phyloP scores from a whole-genome alignment of 2,888 invertebrate genomes.

The Nezara viridula region DNA sequence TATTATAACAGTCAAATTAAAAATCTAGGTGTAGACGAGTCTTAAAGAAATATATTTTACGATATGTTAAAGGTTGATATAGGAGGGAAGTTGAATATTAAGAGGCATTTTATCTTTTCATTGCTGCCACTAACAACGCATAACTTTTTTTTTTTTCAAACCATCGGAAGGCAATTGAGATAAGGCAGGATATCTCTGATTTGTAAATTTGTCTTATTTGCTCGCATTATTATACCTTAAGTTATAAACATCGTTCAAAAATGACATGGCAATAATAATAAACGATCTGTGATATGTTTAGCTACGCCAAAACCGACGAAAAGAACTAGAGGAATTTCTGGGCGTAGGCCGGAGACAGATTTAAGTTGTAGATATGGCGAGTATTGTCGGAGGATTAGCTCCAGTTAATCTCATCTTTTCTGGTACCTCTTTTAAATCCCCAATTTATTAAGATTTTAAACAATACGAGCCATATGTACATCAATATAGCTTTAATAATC shows the following conservation, averaged over 20 bases:
- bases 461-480: neutral
- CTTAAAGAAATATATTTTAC: neutral
- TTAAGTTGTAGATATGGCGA: neutral
- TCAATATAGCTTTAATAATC: neutral
- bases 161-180: neutral
- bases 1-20: too few species aligned
- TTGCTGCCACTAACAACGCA: neutral
- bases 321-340: neutral
- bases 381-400: neutral
- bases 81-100: neutral
- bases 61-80: neutral
- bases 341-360: constrained; percentile 25
- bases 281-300: neutral
- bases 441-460: neutral
- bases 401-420: neutral
- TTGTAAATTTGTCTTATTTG: neutral
- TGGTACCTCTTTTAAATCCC: neutral
- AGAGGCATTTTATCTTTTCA: neutral
- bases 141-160: neutral
- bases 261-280: neutral
- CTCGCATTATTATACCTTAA: neutral
- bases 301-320: neutral
- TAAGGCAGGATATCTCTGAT: neutral
- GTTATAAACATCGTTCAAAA: neutral
- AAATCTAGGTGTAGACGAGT: too few species aligned